Evolutionary conservation across 2,888 invertebrate genomes (phyloP), one percentile per base, ranked within the genome.

Genomic region (Eledone cirrhosa): DNA sequence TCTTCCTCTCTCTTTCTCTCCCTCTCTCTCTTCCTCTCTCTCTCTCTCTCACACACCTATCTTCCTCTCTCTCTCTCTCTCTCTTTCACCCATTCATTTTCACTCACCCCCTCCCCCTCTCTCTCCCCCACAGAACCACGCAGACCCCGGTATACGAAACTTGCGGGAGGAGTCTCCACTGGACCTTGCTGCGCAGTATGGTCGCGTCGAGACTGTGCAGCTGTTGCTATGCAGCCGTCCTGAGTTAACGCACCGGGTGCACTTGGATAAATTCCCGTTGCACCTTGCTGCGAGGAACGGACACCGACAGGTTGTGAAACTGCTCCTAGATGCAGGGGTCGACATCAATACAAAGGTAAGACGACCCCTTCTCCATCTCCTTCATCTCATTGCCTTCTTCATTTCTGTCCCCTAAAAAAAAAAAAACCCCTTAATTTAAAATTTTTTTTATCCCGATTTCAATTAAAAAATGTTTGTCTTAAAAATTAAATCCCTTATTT

Each of bases 211-310:
- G 88, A 96, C 96, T 0, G 97, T 98, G 78, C 95, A 96, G 91
- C 93, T 95, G 86, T 92, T 98, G 82, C 94, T 98, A 48, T 93
- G 94, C 83, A 94, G 95, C 24, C 94, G 96, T 91, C 96, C 97
- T 0, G 95, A 95, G 86, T 92, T 97, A 83, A 94, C 96, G 78
- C 85, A 87, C 13, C 84, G 87, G 69, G 87, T 89, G 67, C 86
- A 93, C 77, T 94, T 94, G 90, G 93, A 94, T 80, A 94, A 96
- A 88, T 95, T 97, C 16, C 95, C 97, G 1, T 93, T 98, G n/a
- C 98, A 98, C 91, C 93, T 97, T 83, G 98, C 98, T 81, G 95
- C 96, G 89, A 94, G 96, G 84, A 96, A 97, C 92, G 98, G 98
- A 11, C 91, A 91, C 82, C 80, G 81, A 24, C 85, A 87, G 78